A percentile compares a stretch with the other conserved stretches of the same genome.
phyloP scores from a whole-genome alignment of 2,113 vertebrate genomes.

The Electrona antarctica region DNA sequence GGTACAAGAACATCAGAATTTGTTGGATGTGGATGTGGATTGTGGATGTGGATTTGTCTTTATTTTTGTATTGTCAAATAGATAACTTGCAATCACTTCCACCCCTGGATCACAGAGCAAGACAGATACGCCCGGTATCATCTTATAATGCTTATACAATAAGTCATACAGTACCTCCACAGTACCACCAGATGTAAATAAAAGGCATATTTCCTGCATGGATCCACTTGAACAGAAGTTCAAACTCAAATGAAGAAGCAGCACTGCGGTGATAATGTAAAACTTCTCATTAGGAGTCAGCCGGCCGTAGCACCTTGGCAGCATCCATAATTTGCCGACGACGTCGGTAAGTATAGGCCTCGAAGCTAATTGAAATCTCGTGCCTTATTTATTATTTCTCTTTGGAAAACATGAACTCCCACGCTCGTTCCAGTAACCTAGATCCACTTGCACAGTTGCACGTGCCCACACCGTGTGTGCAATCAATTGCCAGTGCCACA shows the following conservation, averaged over 20 bases:
- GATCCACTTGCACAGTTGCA: background rate
- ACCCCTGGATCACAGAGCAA: too few species aligned
- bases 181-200: background rate
- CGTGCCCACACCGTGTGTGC: background rate
- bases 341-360: constrained; percentile 5
- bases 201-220: background rate
- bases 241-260: constrained; percentile 30
- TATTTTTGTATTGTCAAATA: too few species aligned
- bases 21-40: too few species aligned
- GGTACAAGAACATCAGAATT: too few species aligned
- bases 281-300: background rate
- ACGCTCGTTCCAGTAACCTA: background rate
- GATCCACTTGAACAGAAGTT: constrained; percentile 3
- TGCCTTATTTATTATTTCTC: constrained; percentile 2
- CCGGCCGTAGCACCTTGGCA: background rate
- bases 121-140: too few species aligned
- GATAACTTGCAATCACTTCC: too few species aligned
- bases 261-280: background rate
- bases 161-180: too few species aligned
- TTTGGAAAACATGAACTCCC: background rate
- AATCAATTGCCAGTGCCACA: too few species aligned
- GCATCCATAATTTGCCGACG: constrained; percentile 13
- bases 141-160: too few species aligned
- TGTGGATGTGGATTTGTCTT: too few species aligned
- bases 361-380: background rate